Evolutionary conservation across 2,888 invertebrate genomes (phyloP).

Genomic region (Villa cingulata): DNA sequence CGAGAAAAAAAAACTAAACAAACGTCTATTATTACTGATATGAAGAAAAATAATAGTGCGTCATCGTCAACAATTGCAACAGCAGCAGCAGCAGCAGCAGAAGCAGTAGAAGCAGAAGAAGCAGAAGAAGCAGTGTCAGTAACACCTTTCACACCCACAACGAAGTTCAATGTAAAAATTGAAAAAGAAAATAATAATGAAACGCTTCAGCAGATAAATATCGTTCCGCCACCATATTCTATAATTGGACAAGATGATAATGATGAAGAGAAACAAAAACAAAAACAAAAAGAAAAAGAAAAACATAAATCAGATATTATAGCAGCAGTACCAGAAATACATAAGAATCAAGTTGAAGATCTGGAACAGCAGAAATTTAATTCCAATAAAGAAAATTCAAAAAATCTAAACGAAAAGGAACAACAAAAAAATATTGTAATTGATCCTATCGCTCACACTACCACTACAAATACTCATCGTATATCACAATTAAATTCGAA

Average conservation of each 20-base stretch:
- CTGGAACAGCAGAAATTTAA: neutral
- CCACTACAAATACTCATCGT: constrained; percentile 9
- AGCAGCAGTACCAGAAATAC: constrained; percentile 13
- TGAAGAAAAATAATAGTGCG: neutral
- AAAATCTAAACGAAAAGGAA: neutral
- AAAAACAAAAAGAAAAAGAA: neutral
- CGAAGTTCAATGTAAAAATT: constrained; percentile 12
- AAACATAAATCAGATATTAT: neutral
- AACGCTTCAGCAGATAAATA: neutral
- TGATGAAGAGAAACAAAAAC: neutral
- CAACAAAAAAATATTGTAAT: constrained; percentile 7
- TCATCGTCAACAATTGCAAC: neutral
- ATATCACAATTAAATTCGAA: too few species aligned
- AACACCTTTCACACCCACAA: constrained; percentile 5
- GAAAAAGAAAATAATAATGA: neutral
- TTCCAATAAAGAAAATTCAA: neutral
- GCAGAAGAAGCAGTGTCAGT: too few species aligned
- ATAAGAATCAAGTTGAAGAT: constrained; percentile 17
- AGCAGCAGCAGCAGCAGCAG: too few species aligned
- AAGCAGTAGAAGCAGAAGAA: too few species aligned
- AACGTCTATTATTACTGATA: neutral
- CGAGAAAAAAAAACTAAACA: constrained; percentile 4
- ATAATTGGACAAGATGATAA: neutral
- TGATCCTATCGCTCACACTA: constrained; percentile 10
- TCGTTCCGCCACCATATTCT: neutral